These are phyloP conservation scores for Noctua janthe DNA, from an alignment of 2,888 invertebrate genomes.

Conservation along the genomic window DNA sequence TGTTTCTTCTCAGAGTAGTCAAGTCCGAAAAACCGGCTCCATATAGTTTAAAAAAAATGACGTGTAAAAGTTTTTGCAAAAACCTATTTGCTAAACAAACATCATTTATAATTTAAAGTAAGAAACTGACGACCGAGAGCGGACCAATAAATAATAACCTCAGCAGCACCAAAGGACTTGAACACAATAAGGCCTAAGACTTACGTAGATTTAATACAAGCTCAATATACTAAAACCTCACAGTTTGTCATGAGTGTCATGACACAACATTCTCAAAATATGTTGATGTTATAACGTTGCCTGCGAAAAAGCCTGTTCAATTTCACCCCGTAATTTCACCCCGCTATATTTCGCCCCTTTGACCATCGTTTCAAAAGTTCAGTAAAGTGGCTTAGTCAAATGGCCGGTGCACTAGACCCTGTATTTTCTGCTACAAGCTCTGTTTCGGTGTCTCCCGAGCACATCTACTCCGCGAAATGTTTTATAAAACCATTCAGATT, in stretches of 20 bases:
- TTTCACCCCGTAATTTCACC: constrained; percentile 1
- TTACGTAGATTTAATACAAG: neutral
- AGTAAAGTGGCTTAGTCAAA: constrained; percentile 81
- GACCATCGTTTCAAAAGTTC: constrained; percentile 59
- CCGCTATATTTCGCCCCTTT: constrained; percentile 52
- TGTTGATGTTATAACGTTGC: neutral
- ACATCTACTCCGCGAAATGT: constrained; percentile 53
- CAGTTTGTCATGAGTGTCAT: neutral
- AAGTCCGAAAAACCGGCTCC: too few relatives aligned
- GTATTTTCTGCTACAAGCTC: constrained; percentile 53
- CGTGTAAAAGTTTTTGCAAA: too few relatives aligned
- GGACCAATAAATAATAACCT: neutral
- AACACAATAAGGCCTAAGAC: neutral
- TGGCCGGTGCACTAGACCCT: constrained; percentile 73
- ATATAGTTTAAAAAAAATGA: too few relatives aligned
- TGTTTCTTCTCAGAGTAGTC: too few relatives aligned
- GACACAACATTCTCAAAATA: neutral
- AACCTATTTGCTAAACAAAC: too few relatives aligned
- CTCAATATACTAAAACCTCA: neutral
- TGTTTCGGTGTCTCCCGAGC: constrained; percentile 53
- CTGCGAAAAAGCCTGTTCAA: neutral
- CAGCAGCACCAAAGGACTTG: neutral
- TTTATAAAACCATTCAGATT: constrained; percentile 61
- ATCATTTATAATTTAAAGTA: too few relatives aligned
- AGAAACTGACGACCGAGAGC: too few relatives aligned